phyloP scores from a whole-genome alignment of 1,140 invertebrate genomes.

The Drosophila suzukii region DNA sequence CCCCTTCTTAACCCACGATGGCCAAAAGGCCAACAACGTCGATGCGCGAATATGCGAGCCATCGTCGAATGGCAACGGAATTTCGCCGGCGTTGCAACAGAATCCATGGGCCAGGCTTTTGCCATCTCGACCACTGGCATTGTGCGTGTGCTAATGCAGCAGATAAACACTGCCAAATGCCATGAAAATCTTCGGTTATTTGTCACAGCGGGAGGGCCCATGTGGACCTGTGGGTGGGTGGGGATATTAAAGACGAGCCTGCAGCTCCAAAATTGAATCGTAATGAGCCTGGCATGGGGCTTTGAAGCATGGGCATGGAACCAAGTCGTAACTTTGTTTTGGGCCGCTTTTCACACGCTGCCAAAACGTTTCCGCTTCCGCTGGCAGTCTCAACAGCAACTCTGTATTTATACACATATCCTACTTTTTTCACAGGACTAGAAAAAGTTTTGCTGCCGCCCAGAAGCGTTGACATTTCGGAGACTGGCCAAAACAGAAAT shows the following conservation, averaged over 20 bases:
- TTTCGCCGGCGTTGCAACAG: slow-evolving; percentile 46
- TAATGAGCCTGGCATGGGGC: slow-evolving; percentile 42
- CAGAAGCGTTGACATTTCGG: slow-evolving; percentile 52
- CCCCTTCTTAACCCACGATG: background rate
- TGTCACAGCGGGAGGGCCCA: slow-evolving; percentile 49
- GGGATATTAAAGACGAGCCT: slow-evolving; percentile 40
- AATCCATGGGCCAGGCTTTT: slow-evolving; percentile 32
- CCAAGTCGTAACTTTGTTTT: slow-evolving; percentile 73
- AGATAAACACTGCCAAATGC: slow-evolving; percentile 73
- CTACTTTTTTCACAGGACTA: slow-evolving; percentile 1
- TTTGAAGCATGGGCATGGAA: slow-evolving; percentile 17
- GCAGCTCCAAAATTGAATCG: slow-evolving; percentile 51
- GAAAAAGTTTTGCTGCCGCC: slow-evolving; percentile 56
- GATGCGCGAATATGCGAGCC: slow-evolving; percentile 72
- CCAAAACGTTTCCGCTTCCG: slow-evolving; percentile 79
- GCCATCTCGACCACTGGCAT: slow-evolving; percentile 51
- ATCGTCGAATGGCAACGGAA: slow-evolving; percentile 64
- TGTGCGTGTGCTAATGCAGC: slow-evolving; percentile 66
- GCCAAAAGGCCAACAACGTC: slow-evolving; percentile 42
- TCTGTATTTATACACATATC: slow-evolving; percentile 7
- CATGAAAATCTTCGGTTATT: slow-evolving; percentile 70
- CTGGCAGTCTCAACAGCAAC: slow-evolving; percentile 59
- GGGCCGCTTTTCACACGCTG: slow-evolving; percentile 73
- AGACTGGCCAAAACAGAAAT: slow-evolving; percentile 39
- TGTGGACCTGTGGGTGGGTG: background rate